Evolutionary conservation across 2,888 invertebrate genomes (phyloP), one percentile per base, ranked within the genome.

Genomic region (Aphodius granarius): DNA sequence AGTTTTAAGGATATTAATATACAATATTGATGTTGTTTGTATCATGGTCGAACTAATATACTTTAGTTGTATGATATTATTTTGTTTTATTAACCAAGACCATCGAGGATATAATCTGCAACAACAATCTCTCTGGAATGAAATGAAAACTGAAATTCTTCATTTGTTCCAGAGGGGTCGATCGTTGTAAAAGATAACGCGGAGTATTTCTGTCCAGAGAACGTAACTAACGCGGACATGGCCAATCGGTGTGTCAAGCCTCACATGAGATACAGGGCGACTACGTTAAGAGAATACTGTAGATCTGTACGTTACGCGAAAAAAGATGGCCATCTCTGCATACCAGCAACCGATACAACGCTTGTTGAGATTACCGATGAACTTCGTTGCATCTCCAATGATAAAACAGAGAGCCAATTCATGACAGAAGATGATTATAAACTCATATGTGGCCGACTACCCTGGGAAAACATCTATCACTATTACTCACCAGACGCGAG

Each of bases 181-280:
- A 68, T 68, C 68, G 68, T 68, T 21, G 13, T 68, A 68, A 68
- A 68, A 68, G 68, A 68, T 20, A 68, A 22, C 20, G 22, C 22
- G 21, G 68, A 68, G n/a, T 68, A 68, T 22, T 20, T 68, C 68
- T 68, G 68, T 2, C 21, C 68, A 5, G 22, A 68, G 68, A 20
- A 68, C 5, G 22, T 21, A n/a, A n/a, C 22, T 21, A 68, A n/a
- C 13, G 20, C 21, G 22, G 22, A 68, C 13, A 21, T 20, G 22
- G 22, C 21, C 68, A 22, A 68, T 21, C 18, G 68, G 21, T 68
- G 68, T 9, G 22, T 22, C n/a, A 6, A 9, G 1, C 43, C 43
- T 6, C 22, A 20, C 3, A 20, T 21, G 22, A 20, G 68, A 20
- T 68, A 19, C 68, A 22, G n/a, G n/a, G 68, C 68, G n/a, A 68